Conservation (phyloP, 2,888 invertebrate species). For the Tinea pellionella region DNA sequence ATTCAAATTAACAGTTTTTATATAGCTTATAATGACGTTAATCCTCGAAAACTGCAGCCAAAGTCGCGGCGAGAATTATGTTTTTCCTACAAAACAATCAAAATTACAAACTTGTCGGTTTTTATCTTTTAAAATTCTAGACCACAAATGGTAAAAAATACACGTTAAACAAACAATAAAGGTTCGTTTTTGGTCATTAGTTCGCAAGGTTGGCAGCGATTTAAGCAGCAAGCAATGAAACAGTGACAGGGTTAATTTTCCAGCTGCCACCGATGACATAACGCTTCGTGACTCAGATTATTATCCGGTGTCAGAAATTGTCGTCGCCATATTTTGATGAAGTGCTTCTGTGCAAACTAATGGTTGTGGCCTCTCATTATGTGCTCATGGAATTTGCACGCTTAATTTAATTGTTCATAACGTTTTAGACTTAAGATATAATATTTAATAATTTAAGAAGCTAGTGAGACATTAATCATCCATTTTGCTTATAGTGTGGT, state of each 20-base stretch:
- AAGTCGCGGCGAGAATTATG: too few relatives aligned
- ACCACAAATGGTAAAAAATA: neutral
- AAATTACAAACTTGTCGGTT: too few relatives aligned
- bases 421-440: too few relatives aligned
- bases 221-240: neutral
- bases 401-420: neutral
- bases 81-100: too few relatives aligned
- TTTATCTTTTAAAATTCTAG: neutral
- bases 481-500: too few relatives aligned
- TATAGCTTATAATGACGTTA: too few relatives aligned
- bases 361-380: neutral
- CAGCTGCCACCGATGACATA: constrained; percentile 21
- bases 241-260: constrained; percentile 12
- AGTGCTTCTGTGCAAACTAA: neutral
- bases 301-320: constrained; percentile 9
- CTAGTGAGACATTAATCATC: neutral
- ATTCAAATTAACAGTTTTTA: too few relatives aligned
- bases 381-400: neutral
- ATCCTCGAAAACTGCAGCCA: too few relatives aligned
- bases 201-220: neutral
- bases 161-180: neutral
- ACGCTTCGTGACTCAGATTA: constrained; percentile 20
- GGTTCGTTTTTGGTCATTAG: neutral
- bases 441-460: neutral
- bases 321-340: neutral